Evolutionary conservation across 2,113 vertebrate species (phyloP), one percentile per base, ranked within the genome.

Genomic region (Anthoscopus minutus): DNA sequence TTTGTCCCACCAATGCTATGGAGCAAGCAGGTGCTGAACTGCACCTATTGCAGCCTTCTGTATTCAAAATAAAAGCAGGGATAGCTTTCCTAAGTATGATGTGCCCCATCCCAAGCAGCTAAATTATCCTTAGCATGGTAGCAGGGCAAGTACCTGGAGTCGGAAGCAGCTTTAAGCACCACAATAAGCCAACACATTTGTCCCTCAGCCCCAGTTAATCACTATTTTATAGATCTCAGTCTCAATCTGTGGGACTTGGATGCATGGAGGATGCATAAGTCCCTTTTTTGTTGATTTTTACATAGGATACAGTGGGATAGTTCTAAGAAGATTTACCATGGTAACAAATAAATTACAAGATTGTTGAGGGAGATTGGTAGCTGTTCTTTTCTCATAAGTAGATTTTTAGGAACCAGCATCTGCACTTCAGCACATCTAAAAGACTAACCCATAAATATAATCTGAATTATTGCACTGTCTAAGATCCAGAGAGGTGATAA

Each of bases 131-230:
- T 84, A 58, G 11, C 19, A 0, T 6, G 9, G 37, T 40, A 90
- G 20, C 67, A 66, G 28, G 42, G 13, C 54, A 79, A 47, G 42
- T 54, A 25, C 33, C 30, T 76, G 42, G 15, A 62, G 42, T 40
- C 23, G 3, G 4, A 19, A 73, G 77, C 31, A 67, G 30, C 62
- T 17, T 5, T 58, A 73, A 42, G 31, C 25, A 56, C 23, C 2
- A 2, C 3, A 1, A 2, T 66, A 84, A 89, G 40, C 14, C 21
- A 47, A 35, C 0, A 5, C 5, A 4, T 74, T 70, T 87, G 38
- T 71, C 61, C 40, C 7, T 86, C 30, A 84, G 35, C 69, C 44
- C 16, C 8, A 42, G 0, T 51, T 54, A 71, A 60, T 95, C 10
- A 11, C 17, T 19, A 0, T 81, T 58, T 44, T n/a, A 0, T 35